These are phyloP conservation scores for Potamilus streckersoni DNA, from an alignment of 1,140 invertebrate species.

Conservation along the genomic window DNA sequence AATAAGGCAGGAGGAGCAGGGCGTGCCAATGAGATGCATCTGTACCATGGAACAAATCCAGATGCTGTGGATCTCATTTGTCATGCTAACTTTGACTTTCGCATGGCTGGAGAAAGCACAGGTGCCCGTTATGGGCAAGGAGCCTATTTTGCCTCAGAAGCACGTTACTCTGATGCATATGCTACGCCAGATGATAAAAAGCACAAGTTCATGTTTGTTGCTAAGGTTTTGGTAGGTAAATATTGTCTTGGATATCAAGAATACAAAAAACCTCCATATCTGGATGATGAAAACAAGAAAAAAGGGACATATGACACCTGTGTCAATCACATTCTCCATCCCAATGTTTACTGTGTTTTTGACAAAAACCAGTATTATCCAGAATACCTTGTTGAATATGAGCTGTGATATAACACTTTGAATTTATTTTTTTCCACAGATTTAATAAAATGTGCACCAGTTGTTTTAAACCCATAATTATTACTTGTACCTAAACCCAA, in stretches of 20 bases:
- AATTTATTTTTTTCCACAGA: not conserved
- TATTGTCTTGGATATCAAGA: conserved; percentile 15
- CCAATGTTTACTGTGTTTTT: conserved; percentile 50
- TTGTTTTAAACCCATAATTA: too few relatives aligned
- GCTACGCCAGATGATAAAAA: conserved; percentile 19
- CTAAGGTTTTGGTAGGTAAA: conserved; percentile 36
- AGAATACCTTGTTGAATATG: conserved; percentile 52
- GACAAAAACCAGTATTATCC: conserved; percentile 51
- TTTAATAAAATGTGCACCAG: too few relatives aligned
- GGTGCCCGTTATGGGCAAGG: conserved; percentile 42
- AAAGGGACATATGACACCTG: conserved; percentile 40
- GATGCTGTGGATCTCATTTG: conserved; percentile 31
- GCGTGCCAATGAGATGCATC: conserved; percentile 27
- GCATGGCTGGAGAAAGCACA: conserved; percentile 30
- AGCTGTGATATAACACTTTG: not conserved
- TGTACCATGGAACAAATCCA: conserved; percentile 44
- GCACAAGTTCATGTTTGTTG: conserved; percentile 37
- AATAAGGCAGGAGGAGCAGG: conserved; percentile 22
- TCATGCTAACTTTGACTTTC: conserved; percentile 40
- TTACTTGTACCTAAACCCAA: too few relatives aligned
- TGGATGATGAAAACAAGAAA: conserved; percentile 18
- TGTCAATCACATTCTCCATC: conserved; percentile 39
- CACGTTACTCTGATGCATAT: conserved; percentile 40
- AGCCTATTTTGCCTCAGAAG: conserved; percentile 40
- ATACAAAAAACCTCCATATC: conserved; percentile 28